Evolutionary conservation across 2,797 vertebrate genomes (phyloP), one percentile per base, ranked within the genome.

Genomic region (Gallinago nigripennis): DNA sequence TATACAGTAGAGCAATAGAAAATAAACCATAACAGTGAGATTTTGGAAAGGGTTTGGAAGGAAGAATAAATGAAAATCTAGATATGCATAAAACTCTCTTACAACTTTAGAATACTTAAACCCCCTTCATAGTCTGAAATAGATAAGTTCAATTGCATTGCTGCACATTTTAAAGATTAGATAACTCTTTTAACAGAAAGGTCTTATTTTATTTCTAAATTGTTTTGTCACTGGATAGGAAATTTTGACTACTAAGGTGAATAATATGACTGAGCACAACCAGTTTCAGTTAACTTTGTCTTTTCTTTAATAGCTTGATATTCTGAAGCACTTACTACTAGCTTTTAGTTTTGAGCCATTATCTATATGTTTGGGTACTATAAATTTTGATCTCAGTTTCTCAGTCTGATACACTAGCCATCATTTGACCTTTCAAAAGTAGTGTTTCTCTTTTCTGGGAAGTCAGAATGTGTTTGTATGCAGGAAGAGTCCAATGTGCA

Each of bases 401-500:
- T 61, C 51, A 51, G 12, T 12, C 20, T 64, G 30, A 41, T 39
- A 56, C 5, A 31, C 12, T 41, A 53, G 14, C 30, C n/a, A 51
- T 58, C 18, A n/a, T 33, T 30, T 61, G 46, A 58, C 50, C 46
- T 93, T 61, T 78, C 50, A 41, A 88, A 77, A 65, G 37, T 17
- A 69, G 4, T 6, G 3, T 39, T 88, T 83, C 31, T 76, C 9
- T 61, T 43, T 83, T 19, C 37, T 61, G 46, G 10, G 58, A 58
- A 71, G 24, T 28, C 54, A 75, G 51, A 48, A 35, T 19, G 6
- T 37, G 15, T 63, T 71, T 68, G 25, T 16, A 30, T 19, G 25
- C 19, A 30, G 16, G n/a, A 7, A 0, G 0, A 82, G 41, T 73
- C 30, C 1, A 15, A 12, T 13, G 27, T 19, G 12, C 25, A 11